phyloP scores from a whole-genome alignment of 2,888 invertebrate genomes.

The Zeuzera pyrina region DNA sequence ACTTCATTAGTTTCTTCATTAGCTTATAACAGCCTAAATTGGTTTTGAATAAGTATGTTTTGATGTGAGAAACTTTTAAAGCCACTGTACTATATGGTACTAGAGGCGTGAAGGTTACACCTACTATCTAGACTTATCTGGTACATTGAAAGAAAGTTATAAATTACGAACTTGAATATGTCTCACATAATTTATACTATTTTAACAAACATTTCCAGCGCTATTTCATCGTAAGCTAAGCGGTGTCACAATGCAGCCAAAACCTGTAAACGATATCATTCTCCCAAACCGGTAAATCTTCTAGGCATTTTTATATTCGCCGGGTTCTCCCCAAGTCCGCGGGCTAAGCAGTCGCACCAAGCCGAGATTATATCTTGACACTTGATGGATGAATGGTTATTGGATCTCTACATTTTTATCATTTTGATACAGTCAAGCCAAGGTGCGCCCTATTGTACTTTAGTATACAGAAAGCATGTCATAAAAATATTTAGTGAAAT shows the following conservation, averaged over 20 bases:
- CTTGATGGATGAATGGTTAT: slow-evolving; percentile 87
- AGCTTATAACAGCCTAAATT: too few species aligned
- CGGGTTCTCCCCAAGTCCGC: slow-evolving; percentile 44
- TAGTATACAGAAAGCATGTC: neutral
- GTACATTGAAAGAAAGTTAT: too few species aligned
- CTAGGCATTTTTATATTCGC: slow-evolving; percentile 68
- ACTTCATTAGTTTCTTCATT: too few species aligned
- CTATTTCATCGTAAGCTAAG: too few species aligned
- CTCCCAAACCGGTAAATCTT: slow-evolving; percentile 67
- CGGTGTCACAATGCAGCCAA: slow-evolving; percentile 46
- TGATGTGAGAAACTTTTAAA: too few species aligned
- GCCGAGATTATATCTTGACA: slow-evolving; percentile 80
- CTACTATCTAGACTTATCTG: too few species aligned
- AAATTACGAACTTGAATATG: too few species aligned
- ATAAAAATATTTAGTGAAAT: neutral
- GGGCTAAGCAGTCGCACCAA: slow-evolving; percentile 66
- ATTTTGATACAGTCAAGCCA: slow-evolving; percentile 68
- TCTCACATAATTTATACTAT: too few species aligned
- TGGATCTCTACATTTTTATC: slow-evolving; percentile 79
- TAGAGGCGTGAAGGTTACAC: too few species aligned
- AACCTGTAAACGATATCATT: slow-evolving; percentile 59
- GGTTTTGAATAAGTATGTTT: too few species aligned
- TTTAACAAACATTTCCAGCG: too few species aligned
- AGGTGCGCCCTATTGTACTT: slow-evolving; percentile 36
- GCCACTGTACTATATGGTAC: too few species aligned